These are phyloP conservation scores for Smutsia gigantea DNA, from an alignment of 2,797 vertebrate genomes.

Conservation along the genomic window DNA sequence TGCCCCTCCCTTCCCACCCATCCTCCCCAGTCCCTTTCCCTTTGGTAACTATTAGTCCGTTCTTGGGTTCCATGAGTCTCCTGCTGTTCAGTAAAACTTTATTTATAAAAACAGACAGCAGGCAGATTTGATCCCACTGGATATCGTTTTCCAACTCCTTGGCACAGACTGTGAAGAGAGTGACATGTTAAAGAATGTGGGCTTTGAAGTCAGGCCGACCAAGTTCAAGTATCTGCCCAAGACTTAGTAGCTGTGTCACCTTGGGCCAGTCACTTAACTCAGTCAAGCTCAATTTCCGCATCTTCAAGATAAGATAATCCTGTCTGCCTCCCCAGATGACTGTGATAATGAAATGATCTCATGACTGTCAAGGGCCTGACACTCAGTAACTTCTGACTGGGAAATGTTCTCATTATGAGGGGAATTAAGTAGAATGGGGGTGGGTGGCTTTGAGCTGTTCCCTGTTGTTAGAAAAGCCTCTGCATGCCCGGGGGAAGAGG, in stretches of 20 bases:
- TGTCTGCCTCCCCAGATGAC: neutral
- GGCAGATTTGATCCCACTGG: neutral
- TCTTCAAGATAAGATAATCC: neutral
- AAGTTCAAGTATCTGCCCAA: neutral
- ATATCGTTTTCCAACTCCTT: neutral
- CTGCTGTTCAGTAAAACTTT: neutral
- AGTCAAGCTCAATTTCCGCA: neutral
- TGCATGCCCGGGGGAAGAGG: too few species aligned
- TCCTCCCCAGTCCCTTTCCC: too few species aligned
- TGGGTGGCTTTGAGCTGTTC: neutral
- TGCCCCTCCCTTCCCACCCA: too few species aligned
- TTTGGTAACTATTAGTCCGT: too few species aligned
- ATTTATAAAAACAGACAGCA: neutral
- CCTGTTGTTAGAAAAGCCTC: neutral
- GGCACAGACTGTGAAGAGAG: neutral
- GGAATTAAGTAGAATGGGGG: neutral
- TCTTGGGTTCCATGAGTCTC: too few species aligned
- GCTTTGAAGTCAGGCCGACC: neutral
- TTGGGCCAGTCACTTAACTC: neutral
- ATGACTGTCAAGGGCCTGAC: neutral
- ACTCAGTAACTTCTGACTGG: neutral
- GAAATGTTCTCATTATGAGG: neutral
- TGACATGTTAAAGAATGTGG: neutral
- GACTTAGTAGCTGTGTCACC: neutral
- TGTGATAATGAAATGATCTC: neutral